Conservation (phyloP, 92 coral and sea anemone genomes). For the Galaxea fascicularis region DNA sequence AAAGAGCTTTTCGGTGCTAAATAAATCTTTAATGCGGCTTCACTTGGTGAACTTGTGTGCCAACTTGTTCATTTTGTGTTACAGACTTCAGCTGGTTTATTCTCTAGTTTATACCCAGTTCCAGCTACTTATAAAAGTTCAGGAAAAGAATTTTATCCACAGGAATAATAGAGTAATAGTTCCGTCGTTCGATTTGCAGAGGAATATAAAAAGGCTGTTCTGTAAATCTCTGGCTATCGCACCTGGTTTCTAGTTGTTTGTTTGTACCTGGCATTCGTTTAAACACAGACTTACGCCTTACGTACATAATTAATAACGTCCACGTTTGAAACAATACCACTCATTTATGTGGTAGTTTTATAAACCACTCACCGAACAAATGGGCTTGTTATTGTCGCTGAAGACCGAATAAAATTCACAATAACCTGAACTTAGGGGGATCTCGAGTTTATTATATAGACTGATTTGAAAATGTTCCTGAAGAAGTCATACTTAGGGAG, state of each 20-base stretch:
- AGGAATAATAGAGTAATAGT: not conserved
- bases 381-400: constrained; percentile 16
- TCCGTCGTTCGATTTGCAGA: not conserved
- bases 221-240: constrained; percentile 18
- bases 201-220: not conserved
- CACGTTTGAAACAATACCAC: constrained; percentile 17
- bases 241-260: constrained; percentile 18
- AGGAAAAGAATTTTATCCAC: not conserved
- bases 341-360: constrained; percentile 21
- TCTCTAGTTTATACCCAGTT: not conserved
- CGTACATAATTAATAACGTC: constrained; percentile 31
- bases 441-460: not conserved
- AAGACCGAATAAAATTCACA: not conserved
- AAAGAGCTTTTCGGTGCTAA: constrained; percentile 32
- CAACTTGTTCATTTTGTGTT: constrained; percentile 44
- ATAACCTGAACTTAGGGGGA: not conserved
- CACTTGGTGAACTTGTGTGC: constrained; percentile 16
- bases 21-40: constrained; percentile 52
- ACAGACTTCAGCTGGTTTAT: not conserved
- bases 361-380: constrained; percentile 17
- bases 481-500: not conserved
- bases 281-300: not conserved
- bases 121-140: too few species aligned
- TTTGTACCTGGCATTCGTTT: not conserved
- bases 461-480: not conserved